A percentile compares a stretch with the other conserved stretches of the same genome.
Conservation (phyloP, 2,113 vertebrate genomes). For the Pelmatolapia mariae region DNA sequence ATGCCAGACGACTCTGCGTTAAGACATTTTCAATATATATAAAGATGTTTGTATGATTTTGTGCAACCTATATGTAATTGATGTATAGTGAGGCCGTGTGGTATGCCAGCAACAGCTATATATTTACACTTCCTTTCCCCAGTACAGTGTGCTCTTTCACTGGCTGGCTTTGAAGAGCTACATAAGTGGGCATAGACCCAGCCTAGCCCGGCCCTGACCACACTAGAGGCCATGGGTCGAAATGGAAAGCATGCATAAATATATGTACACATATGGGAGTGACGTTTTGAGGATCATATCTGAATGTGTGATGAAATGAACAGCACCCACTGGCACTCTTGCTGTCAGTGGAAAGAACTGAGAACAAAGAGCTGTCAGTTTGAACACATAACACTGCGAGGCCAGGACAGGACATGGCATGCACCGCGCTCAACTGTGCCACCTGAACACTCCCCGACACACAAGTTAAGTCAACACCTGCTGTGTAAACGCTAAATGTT, state of each 20-base stretch:
- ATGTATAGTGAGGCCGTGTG: constrained; percentile 24
- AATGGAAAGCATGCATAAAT: background rate
- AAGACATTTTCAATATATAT: background rate
- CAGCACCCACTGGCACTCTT: background rate
- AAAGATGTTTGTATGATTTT: constrained; percentile 16
- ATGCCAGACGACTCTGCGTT: background rate
- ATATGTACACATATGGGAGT: background rate
- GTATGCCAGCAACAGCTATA: constrained; percentile 48
- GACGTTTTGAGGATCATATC: background rate
- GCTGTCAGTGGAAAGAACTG: background rate
- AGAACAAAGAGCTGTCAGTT: background rate
- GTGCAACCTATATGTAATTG: background rate
- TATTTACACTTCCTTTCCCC: constrained; percentile 55
- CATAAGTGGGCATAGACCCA: constrained; percentile 47
- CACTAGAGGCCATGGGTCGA: constrained; percentile 28
- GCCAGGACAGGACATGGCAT: constrained; percentile 11
- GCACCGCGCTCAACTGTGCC: background rate
- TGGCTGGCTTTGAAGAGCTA: constrained; percentile 59
- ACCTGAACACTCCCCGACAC: constrained; percentile 19
- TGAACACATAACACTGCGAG: constrained; percentile 3
- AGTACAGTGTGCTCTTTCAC: constrained; percentile 56
- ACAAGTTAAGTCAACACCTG: constrained; percentile 44
- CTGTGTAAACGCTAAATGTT: constrained; percentile 8
- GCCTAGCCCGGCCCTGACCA: constrained; percentile 42
- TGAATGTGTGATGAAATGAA: background rate